Evolutionary conservation across 2,113 vertebrate genomes (phyloP).

Genomic region (Psammodynastes pulverulentus): DNA sequence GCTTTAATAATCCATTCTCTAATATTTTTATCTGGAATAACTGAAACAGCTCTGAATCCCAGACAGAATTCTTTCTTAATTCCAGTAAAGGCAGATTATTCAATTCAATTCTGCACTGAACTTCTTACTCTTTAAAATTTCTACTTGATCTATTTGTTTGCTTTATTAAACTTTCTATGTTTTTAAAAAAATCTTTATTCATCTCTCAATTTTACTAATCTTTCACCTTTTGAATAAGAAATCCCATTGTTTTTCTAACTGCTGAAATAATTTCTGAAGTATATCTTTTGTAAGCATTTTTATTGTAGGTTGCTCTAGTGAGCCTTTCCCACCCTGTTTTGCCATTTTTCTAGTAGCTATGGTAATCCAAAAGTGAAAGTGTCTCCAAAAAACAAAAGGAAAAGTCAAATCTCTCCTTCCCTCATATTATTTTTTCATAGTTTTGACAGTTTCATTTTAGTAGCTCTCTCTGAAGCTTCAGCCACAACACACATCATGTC

Average conservation of each 20-base stretch:
- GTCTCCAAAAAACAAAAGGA: not conserved
- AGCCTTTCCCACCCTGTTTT: not conserved
- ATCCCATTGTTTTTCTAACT: not conserved
- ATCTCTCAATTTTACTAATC: not conserved
- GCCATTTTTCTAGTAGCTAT: not conserved
- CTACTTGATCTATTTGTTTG: not conserved
- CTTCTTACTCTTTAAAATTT: not conserved
- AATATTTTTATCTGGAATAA: not conserved
- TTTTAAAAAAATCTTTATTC: not conserved
- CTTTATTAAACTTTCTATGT: not conserved
- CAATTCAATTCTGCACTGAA: not conserved
- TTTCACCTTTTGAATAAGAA: not conserved
- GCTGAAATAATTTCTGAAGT: not conserved
- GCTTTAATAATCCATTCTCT: not conserved
- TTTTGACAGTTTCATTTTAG: not conserved
- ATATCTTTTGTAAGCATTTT: not conserved
- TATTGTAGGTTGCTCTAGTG: not conserved
- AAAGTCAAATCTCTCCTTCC: not conserved
- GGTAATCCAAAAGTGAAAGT: not conserved
- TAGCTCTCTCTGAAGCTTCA: not conserved
- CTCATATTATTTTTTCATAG: not conserved
- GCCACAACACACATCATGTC: not conserved
- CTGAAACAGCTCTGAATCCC: not conserved
- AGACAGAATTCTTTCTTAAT: not conserved
- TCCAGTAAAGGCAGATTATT: not conserved